These are phyloP conservation scores for Drosophila mulleri DNA, from an alignment of 2,888 invertebrate species.

Conservation along the genomic window DNA sequence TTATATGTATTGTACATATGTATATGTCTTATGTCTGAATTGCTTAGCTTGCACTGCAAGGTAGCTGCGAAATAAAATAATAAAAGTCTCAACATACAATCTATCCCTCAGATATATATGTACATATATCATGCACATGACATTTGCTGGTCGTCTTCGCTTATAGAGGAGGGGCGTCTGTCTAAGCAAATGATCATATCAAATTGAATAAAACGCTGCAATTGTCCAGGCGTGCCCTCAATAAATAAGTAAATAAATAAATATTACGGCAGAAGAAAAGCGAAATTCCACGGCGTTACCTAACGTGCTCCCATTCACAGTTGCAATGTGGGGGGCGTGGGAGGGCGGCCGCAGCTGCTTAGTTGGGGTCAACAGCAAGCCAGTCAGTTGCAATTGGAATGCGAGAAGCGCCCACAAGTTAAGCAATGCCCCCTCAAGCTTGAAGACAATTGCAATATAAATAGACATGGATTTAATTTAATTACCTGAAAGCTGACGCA, in stretches of 20 bases:
- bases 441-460: slow-evolving; percentile 12
- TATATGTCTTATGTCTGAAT: slow-evolving; percentile 6
- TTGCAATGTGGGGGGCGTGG: not conserved
- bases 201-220: slow-evolving; percentile 76
- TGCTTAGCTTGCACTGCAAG: not conserved
- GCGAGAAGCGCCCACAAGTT: slow-evolving; percentile 39
- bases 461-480: not conserved
- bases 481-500: not conserved
- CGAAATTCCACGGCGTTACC: slow-evolving; percentile 36
- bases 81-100: not conserved
- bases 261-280: slow-evolving; percentile 51
- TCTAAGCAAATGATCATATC: slow-evolving; percentile 65
- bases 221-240: slow-evolving; percentile 67
- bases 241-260: slow-evolving; percentile 60
- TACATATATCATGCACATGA: not conserved
- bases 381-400: slow-evolving; percentile 45
- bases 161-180: not conserved
- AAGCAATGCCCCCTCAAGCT: slow-evolving; percentile 5
- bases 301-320: not conserved
- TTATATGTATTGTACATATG: not conserved
- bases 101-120: not conserved
- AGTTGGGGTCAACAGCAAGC: slow-evolving; percentile 27
- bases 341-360: not conserved
- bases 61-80: not conserved
- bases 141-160: not conserved